Conservation (phyloP, 1,140 invertebrate genomes). For the Argopecten irradians region DNA sequence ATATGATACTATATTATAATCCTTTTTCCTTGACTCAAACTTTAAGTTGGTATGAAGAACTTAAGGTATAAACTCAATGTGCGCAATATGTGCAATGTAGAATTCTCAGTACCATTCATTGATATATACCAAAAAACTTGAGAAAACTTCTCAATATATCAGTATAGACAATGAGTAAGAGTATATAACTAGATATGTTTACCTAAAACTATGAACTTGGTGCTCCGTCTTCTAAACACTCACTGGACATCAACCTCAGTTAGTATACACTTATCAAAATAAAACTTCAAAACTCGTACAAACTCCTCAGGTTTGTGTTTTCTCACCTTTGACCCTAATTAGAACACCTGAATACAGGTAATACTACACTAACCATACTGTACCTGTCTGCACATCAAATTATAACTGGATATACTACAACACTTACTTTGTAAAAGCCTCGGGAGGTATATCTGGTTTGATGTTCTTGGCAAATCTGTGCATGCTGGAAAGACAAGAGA, state of each 20-base stretch:
- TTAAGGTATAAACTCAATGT: too few relatives aligned
- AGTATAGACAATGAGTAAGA: neutral
- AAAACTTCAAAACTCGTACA: neutral
- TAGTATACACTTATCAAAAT: neutral
- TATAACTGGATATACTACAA: slow-evolving; percentile 9
- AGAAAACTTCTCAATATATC: neutral
- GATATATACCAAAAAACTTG: neutral
- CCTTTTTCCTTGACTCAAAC: too few relatives aligned
- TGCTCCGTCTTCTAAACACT: neutral
- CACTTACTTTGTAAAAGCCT: slow-evolving; percentile 61
- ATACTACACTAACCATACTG: neutral
- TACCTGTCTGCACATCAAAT: neutral
- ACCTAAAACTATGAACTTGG: neutral
- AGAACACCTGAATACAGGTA: neutral
- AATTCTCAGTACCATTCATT: too few relatives aligned
- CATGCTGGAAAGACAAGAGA: slow-evolving; percentile 51
- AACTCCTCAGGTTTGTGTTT: neutral
- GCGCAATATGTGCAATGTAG: too few relatives aligned
- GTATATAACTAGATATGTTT: neutral
- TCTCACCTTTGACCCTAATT: neutral
- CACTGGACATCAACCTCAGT: neutral
- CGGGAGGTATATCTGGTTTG: slow-evolving; percentile 56
- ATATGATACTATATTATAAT: too few relatives aligned
- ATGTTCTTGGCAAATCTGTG: slow-evolving; percentile 49
- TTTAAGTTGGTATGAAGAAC: too few relatives aligned